Conservation (phyloP, 2,113 vertebrate genomes). For the Gobius niger region DNA sequence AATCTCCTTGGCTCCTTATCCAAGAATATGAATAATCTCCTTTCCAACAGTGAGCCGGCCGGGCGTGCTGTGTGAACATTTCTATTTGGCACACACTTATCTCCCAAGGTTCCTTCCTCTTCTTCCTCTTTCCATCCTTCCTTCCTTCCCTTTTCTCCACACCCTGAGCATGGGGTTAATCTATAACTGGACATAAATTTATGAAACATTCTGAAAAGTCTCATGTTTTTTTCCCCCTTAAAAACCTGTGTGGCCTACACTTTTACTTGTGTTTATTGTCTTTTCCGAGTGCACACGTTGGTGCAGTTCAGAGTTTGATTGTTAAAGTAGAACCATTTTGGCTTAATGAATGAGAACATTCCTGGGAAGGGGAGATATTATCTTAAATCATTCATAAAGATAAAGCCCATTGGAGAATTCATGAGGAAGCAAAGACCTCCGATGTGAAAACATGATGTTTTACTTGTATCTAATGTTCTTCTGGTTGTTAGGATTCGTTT, state of each 20-base stretch:
- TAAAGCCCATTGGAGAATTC: slow-evolving; percentile 34
- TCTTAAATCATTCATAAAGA: slow-evolving; percentile 38
- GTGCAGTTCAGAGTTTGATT: slow-evolving; percentile 20
- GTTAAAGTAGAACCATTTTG: slow-evolving; percentile 50
- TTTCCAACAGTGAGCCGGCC: slow-evolving; percentile 64
- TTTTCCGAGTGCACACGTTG: neutral
- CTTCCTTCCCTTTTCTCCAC: slow-evolving; percentile 73
- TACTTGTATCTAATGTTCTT: no score
- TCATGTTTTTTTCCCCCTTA: neutral
- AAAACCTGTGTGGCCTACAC: slow-evolving; percentile 4
- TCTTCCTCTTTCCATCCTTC: slow-evolving; percentile 84
- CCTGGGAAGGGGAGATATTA: slow-evolving; percentile 41
- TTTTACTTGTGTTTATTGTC: slow-evolving; percentile 21
- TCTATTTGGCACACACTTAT: slow-evolving; percentile 72
- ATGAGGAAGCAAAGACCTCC: slow-evolving; percentile 22
- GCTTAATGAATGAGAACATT: slow-evolving; percentile 69
- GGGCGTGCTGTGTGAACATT: slow-evolving; percentile 72
- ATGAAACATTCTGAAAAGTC: neutral
- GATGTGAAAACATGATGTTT: neutral
- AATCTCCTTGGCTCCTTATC: slow-evolving; percentile 67
- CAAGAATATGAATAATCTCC: slow-evolving; percentile 78
- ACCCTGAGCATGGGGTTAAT: slow-evolving; percentile 54
- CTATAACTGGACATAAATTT: slow-evolving; percentile 34
- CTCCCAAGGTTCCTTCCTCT: slow-evolving; percentile 76
- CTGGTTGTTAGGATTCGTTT: no score